phyloP scores from a whole-genome alignment of 2,113 vertebrate genomes.

The Peromyscus polionotus region DNA sequence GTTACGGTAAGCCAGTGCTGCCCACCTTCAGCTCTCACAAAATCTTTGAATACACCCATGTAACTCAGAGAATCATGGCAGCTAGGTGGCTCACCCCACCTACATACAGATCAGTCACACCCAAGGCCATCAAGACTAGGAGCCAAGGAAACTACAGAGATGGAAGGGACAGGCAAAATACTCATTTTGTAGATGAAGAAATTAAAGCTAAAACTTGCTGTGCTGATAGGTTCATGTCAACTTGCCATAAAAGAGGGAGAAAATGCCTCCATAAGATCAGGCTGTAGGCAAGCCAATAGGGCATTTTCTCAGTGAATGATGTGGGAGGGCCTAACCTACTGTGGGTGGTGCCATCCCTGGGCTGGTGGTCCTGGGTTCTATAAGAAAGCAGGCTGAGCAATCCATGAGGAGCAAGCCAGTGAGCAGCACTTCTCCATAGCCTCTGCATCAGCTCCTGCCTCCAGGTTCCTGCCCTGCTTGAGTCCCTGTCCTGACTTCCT shows the following conservation, averaged over 20 bases:
- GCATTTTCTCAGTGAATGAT: background rate
- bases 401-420: background rate
- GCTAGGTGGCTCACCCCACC: background rate
- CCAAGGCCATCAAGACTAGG: background rate
- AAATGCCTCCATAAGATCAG: background rate
- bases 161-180: background rate
- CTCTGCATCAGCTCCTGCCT: background rate
- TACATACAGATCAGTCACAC: background rate
- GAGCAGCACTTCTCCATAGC: background rate
- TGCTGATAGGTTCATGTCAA: background rate
- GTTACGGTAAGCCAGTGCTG: background rate
- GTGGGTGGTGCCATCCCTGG: background rate
- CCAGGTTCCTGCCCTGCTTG: background rate
- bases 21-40: background rate
- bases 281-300: background rate
- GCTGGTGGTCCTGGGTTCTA: background rate
- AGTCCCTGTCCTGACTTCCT: background rate
- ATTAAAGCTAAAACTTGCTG: background rate
- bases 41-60: background rate
- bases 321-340: accelerated
- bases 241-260: background rate
- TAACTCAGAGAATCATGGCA: background rate
- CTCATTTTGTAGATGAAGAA: conserved; percentile 2
- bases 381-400: background rate
- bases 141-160: background rate